Evolutionary conservation across 1,140 invertebrate genomes (phyloP).

Genomic region (Polypedilum pembai): DNA sequence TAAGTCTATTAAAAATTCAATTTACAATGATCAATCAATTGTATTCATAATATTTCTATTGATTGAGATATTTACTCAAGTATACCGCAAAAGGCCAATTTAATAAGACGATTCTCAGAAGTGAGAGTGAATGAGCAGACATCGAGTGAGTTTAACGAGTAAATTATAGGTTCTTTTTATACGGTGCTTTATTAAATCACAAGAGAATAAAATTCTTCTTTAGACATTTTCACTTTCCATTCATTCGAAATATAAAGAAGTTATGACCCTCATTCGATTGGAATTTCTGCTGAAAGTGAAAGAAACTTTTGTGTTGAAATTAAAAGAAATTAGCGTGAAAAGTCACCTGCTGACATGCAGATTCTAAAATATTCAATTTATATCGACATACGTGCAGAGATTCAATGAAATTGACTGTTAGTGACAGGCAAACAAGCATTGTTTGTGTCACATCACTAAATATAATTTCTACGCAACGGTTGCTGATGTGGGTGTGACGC

Average conservation of each 20-base stretch:
- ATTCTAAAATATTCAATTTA: slow-evolving; percentile 7
- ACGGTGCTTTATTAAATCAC: neutral
- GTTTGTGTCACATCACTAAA: neutral
- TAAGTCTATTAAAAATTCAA: too few species aligned
- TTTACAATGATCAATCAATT: neutral
- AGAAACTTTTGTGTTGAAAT: neutral
- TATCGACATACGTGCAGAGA: neutral
- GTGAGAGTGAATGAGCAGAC: neutral
- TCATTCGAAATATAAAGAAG: too few species aligned
- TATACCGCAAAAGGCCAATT: slow-evolving; percentile 10
- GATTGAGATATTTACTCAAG: slow-evolving; percentile 8
- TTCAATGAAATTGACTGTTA: neutral
- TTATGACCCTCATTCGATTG: neutral
- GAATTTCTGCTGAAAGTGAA: slow-evolving; percentile 21
- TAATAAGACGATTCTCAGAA: neutral
- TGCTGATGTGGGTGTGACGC: neutral
- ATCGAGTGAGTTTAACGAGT: neutral
- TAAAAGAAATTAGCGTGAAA: neutral
- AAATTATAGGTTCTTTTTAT: neutral
- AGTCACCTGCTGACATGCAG: slow-evolving; percentile 7
- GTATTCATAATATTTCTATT: neutral
- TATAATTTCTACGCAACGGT: neutral
- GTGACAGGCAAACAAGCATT: neutral
- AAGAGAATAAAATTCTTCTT: neutral
- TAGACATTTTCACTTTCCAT: neutral